phyloP scores from a whole-genome alignment of 37 sponge, comb jelly and placozoan species.

The Bolinopsis microptera region DNA sequence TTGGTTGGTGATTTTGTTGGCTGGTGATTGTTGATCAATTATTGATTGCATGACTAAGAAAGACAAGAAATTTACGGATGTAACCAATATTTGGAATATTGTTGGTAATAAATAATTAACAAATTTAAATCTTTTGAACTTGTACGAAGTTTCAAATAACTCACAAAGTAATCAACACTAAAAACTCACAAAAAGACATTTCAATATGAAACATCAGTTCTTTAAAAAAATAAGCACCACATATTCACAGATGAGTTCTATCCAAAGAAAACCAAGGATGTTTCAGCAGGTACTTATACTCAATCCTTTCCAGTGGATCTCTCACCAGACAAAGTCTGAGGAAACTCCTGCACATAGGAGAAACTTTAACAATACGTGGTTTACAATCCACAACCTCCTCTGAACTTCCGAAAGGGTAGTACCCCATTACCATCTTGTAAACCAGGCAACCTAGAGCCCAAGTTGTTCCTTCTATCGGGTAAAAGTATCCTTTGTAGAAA shows the following conservation, averaged over 20 bases:
- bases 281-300: background rate
- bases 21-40: too few species aligned
- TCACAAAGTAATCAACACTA: background rate
- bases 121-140: too few species aligned
- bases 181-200: background rate
- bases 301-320: background rate
- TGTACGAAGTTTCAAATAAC: too few species aligned
- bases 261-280: constrained; percentile 17
- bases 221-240: background rate
- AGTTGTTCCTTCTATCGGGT: constrained; percentile 19
- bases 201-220: constrained; percentile 23
- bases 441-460: constrained; percentile 52
- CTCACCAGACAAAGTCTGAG: background rate
- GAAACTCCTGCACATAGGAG: background rate
- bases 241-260: background rate
- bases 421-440: constrained; percentile 43
- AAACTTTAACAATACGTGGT: constrained; percentile 22
- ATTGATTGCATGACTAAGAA: too few species aligned
- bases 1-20: too few species aligned
- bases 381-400: background rate
- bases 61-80: too few species aligned
- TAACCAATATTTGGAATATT: too few species aligned
- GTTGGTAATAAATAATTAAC: too few species aligned
- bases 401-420: constrained; percentile 4
- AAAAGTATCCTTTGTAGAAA: constrained; percentile 3